A percentile compares a stretch with the other conserved stretches of the same genome.
Evolutionary conservation across 2,888 invertebrate genomes (phyloP).

Genomic region (Julus scandinavius): DNA sequence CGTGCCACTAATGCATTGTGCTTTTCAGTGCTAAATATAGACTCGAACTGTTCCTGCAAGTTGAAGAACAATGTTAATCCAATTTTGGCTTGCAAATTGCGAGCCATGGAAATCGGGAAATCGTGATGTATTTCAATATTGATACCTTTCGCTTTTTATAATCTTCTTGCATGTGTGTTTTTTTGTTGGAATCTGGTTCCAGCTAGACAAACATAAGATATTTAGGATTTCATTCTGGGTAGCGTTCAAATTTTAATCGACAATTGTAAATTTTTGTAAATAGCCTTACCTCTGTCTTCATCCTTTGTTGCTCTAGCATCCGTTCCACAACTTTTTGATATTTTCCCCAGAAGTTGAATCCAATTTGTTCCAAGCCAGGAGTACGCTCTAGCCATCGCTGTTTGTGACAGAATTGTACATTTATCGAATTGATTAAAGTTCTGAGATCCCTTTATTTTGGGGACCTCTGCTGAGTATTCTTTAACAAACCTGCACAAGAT

Average conservation of each 20-base stretch:
- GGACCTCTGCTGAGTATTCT: neutral
- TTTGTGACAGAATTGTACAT: neutral
- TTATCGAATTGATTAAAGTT: conserved; percentile 24
- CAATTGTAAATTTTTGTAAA: too few relatives aligned
- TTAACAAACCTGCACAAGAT: conserved; percentile 78
- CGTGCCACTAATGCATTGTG: conserved; percentile 86
- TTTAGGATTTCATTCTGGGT: neutral
- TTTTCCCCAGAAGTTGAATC: conserved; percentile 95
- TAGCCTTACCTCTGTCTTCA: conserved; percentile 74
- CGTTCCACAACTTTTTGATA: conserved; percentile 73
- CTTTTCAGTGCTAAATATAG: conserved; percentile 85
- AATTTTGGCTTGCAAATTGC: too few relatives aligned
- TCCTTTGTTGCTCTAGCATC: conserved; percentile 77
- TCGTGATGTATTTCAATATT: too few relatives aligned
- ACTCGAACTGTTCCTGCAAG: conserved; percentile 79
- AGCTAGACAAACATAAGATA: neutral
- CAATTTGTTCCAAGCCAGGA: conserved; percentile 83
- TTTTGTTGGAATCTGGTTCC: conserved; percentile 70
- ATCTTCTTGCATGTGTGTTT: conserved; percentile 76
- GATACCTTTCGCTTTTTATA: conserved; percentile 76
- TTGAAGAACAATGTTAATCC: too few relatives aligned
- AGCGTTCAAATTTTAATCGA: neutral
- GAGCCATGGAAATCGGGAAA: too few relatives aligned
- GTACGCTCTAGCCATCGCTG: conserved; percentile 89
- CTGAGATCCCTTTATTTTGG: neutral